Percentiles rank a stretch among this genome's conserved stretches.
Evolutionary conservation across 1,140 invertebrate species (phyloP).

Genomic region (Coelopa frigida): DNA sequence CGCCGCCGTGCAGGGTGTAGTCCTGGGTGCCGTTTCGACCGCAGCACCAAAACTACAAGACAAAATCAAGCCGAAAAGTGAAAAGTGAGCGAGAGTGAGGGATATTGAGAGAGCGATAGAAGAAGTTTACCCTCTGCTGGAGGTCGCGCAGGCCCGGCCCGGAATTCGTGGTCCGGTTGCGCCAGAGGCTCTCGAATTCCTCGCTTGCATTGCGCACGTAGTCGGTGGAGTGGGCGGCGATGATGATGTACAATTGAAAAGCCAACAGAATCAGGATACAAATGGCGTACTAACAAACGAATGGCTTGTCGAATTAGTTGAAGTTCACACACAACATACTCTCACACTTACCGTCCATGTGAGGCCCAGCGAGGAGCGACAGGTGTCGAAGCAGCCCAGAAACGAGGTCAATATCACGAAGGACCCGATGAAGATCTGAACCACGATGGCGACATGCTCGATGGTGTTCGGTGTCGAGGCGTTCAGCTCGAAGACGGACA

Average conservation of each 20-base stretch:
- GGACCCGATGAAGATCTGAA: slow-evolving; percentile 40
- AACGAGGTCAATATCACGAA: slow-evolving; percentile 39
- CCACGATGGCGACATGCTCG: slow-evolving; percentile 36
- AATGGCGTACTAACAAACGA: slow-evolving; percentile 26
- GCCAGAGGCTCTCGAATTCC: slow-evolving; percentile 28
- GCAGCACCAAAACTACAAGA: slow-evolving; percentile 30
- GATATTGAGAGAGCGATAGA: not conserved
- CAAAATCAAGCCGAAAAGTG: not conserved
- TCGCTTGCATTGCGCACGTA: slow-evolving; percentile 30
- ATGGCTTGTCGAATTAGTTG: not conserved
- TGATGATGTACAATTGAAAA: slow-evolving; percentile 36
- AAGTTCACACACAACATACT: not conserved
- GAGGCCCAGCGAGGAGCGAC: slow-evolving; percentile 28
- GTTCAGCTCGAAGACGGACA: slow-evolving; percentile 36
- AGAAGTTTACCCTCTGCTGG: slow-evolving; percentile 24
- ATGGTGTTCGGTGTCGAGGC: slow-evolving; percentile 34
- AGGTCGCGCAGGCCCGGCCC: slow-evolving; percentile 25
- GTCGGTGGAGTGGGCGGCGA: slow-evolving; percentile 31
- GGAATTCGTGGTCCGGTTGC: slow-evolving; percentile 18
- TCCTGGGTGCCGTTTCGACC: slow-evolving; percentile 25
- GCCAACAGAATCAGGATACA: slow-evolving; percentile 34
- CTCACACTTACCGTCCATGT: slow-evolving; percentile 33
- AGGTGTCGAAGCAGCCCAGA: slow-evolving; percentile 32
- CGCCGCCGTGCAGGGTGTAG: slow-evolving; percentile 24
- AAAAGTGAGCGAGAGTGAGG: too few relatives aligned